These are phyloP conservation scores for Poeciliopsis paucimaculata DNA, from an alignment of 2,797 vertebrate species.

Conservation along the genomic window DNA sequence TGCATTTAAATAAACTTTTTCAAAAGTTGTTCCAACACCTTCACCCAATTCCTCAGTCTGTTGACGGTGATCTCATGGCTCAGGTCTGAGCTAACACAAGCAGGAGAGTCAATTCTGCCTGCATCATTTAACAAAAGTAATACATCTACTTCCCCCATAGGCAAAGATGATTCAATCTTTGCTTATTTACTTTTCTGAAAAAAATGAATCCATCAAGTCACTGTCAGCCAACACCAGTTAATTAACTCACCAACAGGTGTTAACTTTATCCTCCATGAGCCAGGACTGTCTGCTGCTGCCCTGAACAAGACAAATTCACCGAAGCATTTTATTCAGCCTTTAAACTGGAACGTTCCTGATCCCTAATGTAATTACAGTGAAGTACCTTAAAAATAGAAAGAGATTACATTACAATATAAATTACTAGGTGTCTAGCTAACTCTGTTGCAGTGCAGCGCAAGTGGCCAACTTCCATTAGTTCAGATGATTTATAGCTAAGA, in stretches of 20 bases:
- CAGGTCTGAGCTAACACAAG: not conserved
- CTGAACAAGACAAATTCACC: conserved; percentile 18
- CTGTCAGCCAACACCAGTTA: not conserved
- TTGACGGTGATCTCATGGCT: not conserved
- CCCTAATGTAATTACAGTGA: conserved; percentile 48
- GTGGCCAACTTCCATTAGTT: conserved; percentile 31
- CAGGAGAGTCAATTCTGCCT: not conserved
- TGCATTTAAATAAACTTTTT: not conserved
- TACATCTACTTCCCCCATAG: not conserved
- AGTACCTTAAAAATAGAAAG: conserved; percentile 50
- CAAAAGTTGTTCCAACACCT: not conserved
- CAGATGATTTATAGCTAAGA: conserved; percentile 37
- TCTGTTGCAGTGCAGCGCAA: conserved; percentile 12
- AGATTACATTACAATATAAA: conserved; percentile 35
- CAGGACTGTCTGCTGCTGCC: not conserved
- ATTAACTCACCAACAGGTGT: not conserved
- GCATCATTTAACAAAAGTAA: not conserved
- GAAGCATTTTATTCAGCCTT: conserved; percentile 35
- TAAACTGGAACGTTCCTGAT: conserved; percentile 38
- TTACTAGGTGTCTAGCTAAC: conserved; percentile 33
- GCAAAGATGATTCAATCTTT: not conserved
- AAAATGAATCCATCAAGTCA: not conserved
- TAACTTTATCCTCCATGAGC: not conserved
- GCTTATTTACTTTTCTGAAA: not conserved
- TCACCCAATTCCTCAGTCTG: not conserved